Evolutionary conservation across 2,888 invertebrate genomes (phyloP).

Genomic region (Heliconius ethilla): DNA sequence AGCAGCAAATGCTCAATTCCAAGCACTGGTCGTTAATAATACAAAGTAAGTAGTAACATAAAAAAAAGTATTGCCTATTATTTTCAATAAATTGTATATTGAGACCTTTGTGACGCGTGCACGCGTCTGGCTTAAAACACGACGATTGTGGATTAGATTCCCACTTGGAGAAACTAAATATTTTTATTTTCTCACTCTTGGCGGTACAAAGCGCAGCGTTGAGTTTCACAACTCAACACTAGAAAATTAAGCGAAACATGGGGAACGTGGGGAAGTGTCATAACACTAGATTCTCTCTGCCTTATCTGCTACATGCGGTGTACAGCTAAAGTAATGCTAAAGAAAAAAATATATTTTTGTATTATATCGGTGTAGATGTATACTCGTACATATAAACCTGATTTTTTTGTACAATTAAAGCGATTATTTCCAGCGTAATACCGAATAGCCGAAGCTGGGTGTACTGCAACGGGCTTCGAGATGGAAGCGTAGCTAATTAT

Average conservation of each 20-base stretch:
- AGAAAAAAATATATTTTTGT: background rate
- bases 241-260: no score
- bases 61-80: no score
- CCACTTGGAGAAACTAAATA: background rate
- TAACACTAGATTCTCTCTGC: no score
- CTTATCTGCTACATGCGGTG: no score
- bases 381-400: no score
- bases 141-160: no score
- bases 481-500: slow-evolving; percentile 84
- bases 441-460: slow-evolving; percentile 83
- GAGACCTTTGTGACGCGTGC: no score
- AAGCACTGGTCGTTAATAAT: slow-evolving; percentile 44
- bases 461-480: slow-evolving; percentile 88
- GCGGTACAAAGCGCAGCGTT: background rate
- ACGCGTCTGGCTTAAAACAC: no score
- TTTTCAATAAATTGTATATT: no score
- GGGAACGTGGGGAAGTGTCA: no score
- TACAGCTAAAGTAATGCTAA: background rate
- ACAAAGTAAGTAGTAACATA: slow-evolving; percentile 54
- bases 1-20: slow-evolving; percentile 58
- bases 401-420: background rate
- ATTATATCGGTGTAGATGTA: background rate
- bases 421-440: slow-evolving; percentile 57
- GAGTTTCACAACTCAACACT: no score
- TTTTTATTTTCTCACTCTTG: background rate